Conservation (phyloP, 53 echinoderm and acorn worm species). For the Luidia sarsii region DNA sequence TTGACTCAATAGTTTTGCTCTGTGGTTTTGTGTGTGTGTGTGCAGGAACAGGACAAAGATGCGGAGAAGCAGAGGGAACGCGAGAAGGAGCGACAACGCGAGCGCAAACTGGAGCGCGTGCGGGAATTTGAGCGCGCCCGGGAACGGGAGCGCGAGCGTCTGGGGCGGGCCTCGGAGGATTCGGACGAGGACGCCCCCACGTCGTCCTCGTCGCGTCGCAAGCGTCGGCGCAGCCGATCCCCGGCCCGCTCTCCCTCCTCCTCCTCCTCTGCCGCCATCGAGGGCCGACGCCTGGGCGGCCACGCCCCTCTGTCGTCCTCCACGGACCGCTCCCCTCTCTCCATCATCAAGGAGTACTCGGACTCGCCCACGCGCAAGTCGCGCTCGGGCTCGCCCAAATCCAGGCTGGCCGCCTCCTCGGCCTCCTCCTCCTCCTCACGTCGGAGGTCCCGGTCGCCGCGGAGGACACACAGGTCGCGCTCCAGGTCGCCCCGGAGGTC, state of each 20-base stretch:
- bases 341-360: constrained; percentile 78
- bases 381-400: constrained; percentile 70
- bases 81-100: constrained; percentile 75
- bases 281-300: constrained; percentile 55
- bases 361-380: constrained; percentile 84
- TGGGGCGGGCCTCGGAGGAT: constrained; percentile 63
- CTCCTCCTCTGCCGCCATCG: constrained; percentile 67
- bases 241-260: constrained; percentile 70
- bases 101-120: constrained; percentile 62
- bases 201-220: constrained; percentile 45
- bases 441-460: constrained; percentile 69
- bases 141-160: constrained; percentile 81
- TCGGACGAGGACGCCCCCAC: constrained; percentile 65
- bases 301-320: constrained; percentile 23
- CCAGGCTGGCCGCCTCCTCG: too few relatives aligned
- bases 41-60: constrained; percentile 93
- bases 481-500: constrained; percentile 63
- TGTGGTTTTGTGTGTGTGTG: not conserved
- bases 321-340: constrained; percentile 78
- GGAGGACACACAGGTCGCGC: constrained; percentile 79
- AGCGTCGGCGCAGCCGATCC: constrained; percentile 66
- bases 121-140: constrained; percentile 88
- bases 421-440: constrained; percentile 40
- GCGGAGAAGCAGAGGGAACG: constrained; percentile 72
- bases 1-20: not conserved